A percentile compares a stretch with the other conserved stretches of the same genome.
phyloP scores from a whole-genome alignment of 1,140 invertebrate species.

The Bombus waltoni region DNA sequence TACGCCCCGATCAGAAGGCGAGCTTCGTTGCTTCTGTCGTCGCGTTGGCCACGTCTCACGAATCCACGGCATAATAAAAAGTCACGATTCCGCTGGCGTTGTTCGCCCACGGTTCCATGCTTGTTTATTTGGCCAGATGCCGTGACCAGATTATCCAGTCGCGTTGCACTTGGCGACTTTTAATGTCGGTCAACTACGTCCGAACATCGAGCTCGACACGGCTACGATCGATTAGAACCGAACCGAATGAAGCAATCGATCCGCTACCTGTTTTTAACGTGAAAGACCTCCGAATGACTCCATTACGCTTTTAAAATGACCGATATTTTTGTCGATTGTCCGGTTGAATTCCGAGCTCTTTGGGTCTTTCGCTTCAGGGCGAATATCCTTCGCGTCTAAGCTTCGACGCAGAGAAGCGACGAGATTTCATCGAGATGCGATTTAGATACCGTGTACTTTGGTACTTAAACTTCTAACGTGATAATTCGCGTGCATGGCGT shows the following conservation, averaged over 20 bases:
- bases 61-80: conserved; percentile 64
- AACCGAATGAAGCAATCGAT: conserved; percentile 11
- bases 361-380: too few relatives aligned
- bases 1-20: conserved; percentile 26
- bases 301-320: not conserved
- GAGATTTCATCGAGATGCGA: too few relatives aligned
- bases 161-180: conserved; percentile 58
- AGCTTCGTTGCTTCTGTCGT: conserved; percentile 38
- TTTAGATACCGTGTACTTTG: too few relatives aligned
- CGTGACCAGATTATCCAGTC: conserved; percentile 62
- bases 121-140: conserved; percentile 69
- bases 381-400: too few relatives aligned
- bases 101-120: conserved; percentile 39
- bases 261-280: not conserved
- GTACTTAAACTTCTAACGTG: too few relatives aligned
- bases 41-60: not conserved
- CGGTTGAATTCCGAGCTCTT: too few relatives aligned
- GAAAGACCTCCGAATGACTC: not conserved
- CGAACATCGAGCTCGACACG: not conserved
- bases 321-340: not conserved
- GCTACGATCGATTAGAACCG: conserved; percentile 60
- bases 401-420: too few relatives aligned
- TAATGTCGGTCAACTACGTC: conserved; percentile 55
- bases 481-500: too few relatives aligned
- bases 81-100: conserved; percentile 52